These are phyloP conservation scores for Ciconia nigra DNA, from an alignment of 2,797 vertebrate genomes.

Conservation along the genomic window DNA sequence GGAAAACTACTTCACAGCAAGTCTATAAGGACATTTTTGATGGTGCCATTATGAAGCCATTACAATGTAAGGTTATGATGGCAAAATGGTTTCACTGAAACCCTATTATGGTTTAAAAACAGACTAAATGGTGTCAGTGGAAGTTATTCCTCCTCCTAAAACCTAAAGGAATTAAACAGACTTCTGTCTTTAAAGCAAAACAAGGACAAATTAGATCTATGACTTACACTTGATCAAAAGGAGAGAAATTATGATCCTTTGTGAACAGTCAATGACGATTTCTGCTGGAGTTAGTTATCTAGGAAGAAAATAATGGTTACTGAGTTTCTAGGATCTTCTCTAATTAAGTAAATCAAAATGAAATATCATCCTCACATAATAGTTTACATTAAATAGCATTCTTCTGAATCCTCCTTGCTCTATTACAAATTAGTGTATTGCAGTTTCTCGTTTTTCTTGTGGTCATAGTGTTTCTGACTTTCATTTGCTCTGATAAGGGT, in stretches of 20 bases:
- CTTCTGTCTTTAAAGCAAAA: not conserved
- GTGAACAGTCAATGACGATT: not conserved
- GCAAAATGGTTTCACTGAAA: constrained; percentile 41
- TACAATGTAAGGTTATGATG: constrained; percentile 31
- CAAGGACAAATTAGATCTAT: not conserved
- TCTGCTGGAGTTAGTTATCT: not conserved
- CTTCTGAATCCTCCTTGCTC: not conserved
- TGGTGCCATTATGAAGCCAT: not conserved
- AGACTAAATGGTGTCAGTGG: constrained; percentile 23
- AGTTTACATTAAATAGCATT: not conserved
- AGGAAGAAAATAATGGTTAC: not conserved
- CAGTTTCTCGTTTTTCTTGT: not conserved
- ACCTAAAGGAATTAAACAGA: not conserved
- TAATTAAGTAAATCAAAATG: not conserved
- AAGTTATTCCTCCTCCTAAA: constrained; percentile 7
- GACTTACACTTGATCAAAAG: not conserved
- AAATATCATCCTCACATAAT: not conserved
- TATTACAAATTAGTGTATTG: not conserved
- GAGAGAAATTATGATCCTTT: not conserved
- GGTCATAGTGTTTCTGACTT: not conserved
- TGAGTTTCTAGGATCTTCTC: not conserved
- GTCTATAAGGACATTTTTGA: constrained; percentile 23
- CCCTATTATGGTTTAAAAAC: constrained; percentile 23
- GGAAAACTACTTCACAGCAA: constrained; percentile 30
- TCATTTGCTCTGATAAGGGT: not conserved